Conservation (phyloP, 2,888 invertebrate genomes). For the Phymatocera aterrima region DNA sequence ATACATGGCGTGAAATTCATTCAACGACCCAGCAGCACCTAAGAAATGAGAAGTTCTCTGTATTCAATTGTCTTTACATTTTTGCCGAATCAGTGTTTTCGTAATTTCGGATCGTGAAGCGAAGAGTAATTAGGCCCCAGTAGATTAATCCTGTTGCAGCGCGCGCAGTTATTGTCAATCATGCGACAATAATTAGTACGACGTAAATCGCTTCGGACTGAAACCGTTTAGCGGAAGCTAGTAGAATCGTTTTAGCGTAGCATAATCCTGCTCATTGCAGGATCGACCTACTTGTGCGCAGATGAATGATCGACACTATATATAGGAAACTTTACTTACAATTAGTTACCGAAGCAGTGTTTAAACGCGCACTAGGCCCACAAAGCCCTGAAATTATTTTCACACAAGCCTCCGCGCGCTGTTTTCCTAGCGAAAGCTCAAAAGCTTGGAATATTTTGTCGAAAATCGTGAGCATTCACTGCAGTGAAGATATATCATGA, state of each 20-base stretch:
- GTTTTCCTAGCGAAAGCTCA: background rate
- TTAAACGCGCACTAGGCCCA: background rate
- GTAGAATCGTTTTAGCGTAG: conserved; percentile 4
- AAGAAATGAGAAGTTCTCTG: background rate
- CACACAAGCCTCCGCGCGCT: background rate
- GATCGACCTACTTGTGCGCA: conserved; percentile 20
- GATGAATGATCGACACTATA: conserved; percentile 6
- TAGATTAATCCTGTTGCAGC: conserved; percentile 20
- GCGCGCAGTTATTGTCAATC: conserved; percentile 29
- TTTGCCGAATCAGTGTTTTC: background rate
- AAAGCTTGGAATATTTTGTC: background rate
- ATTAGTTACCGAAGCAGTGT: conserved; percentile 4
- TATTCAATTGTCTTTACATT: background rate
- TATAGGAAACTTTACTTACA: conserved; percentile 1
- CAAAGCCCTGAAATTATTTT: background rate
- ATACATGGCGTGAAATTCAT: conserved; percentile 1
- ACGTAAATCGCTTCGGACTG: conserved; percentile 25
- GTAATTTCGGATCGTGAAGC: background rate
- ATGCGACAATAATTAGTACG: conserved; percentile 16
- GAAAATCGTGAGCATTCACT: background rate
- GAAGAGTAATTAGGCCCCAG: background rate
- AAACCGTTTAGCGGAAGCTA: conserved; percentile 32
- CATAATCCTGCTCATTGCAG: background rate
- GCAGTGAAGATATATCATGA: background rate
- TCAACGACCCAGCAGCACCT: background rate